Evolutionary conservation across 2,888 invertebrate genomes (phyloP).

Genomic region (Geophilus truncorum): DNA sequence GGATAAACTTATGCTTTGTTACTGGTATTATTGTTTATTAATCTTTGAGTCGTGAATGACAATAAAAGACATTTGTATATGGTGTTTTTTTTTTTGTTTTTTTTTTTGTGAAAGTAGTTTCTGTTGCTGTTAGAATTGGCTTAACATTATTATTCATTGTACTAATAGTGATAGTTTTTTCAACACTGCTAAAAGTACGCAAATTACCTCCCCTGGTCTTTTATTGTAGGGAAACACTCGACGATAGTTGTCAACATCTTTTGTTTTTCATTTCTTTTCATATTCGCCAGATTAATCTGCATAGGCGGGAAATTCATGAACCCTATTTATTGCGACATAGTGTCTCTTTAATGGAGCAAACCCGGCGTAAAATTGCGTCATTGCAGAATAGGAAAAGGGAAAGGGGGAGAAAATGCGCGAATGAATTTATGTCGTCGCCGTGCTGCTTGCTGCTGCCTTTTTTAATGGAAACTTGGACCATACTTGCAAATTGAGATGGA

Average conservation of each 20-base stretch:
- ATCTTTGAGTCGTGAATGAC: too few relatives aligned
- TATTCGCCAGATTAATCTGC: background rate
- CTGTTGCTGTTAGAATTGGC: too few relatives aligned
- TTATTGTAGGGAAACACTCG: too few relatives aligned
- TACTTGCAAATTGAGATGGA: background rate
- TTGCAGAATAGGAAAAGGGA: background rate
- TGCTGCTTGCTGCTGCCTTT: background rate
- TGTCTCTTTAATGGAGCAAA: slow-evolving; percentile 4
- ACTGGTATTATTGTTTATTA: too few relatives aligned
- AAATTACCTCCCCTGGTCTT: too few relatives aligned
- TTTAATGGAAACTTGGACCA: background rate
- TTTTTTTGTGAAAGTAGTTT: too few relatives aligned
- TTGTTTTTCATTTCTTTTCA: slow-evolving; percentile 10
- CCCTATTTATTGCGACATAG: background rate
- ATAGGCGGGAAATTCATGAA: background rate
- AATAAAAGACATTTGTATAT: too few relatives aligned
- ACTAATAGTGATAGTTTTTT: too few relatives aligned
- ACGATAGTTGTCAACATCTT: background rate
- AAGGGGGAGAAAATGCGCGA: background rate
- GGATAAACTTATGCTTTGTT: too few relatives aligned
- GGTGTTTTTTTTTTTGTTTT: too few relatives aligned
- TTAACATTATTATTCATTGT: too few relatives aligned
- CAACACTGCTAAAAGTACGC: too few relatives aligned
- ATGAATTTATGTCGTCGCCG: slow-evolving; percentile 4
- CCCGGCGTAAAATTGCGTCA: background rate